Evolutionary conservation across 2,113 vertebrate genomes (phyloP), one percentile per base, ranked within the genome.

Genomic region (Eidolon helvum): DNA sequence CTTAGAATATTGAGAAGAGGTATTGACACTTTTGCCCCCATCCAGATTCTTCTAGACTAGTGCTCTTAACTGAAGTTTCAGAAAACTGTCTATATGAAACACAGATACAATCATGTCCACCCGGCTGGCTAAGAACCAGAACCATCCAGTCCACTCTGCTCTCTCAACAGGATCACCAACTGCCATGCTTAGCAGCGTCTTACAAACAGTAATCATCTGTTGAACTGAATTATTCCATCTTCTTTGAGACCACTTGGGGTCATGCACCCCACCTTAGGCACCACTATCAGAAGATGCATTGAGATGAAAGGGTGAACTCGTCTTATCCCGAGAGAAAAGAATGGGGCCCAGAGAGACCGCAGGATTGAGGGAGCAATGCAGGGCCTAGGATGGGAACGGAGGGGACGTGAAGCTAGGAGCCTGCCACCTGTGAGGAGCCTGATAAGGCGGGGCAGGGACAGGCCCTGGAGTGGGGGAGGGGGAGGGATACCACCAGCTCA

Each of bases 11-110:
- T 4, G 33, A 65, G 26, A 45, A 10, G 45, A 38, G 50, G n/a
- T 69, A 30, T 83, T 55, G 50, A 21, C 35, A 26, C 18, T 35
- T 71, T 22, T 14, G 48, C 33, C 45, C 65, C 68, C 45, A 1
- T 55, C 24, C 82, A 89, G 72, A 91, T 65, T 86, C 35, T 82
- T 97, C 83, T 71, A 59, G 90, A 87, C 30, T 68, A 12, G 43
- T 78, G 57, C 19, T 87, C 71, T 66, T 53, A 19, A 79, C 0
- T 24, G 84, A 92, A 55, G 18, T 66, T 88, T 85, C 80, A 53
- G 94, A 96, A 55, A 85, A n/a, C 38, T 35, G 15, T 69, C 28
- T 45, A 55, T 63, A 57, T 35, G 35, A 72, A 89, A 59, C 50
- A 59, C n/a, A 65, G 28, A 7, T 50, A 69, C 43, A 68, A 69